Evolutionary conservation across 2,888 invertebrate genomes (phyloP).

Genomic region (Poecilus cupreus): DNA sequence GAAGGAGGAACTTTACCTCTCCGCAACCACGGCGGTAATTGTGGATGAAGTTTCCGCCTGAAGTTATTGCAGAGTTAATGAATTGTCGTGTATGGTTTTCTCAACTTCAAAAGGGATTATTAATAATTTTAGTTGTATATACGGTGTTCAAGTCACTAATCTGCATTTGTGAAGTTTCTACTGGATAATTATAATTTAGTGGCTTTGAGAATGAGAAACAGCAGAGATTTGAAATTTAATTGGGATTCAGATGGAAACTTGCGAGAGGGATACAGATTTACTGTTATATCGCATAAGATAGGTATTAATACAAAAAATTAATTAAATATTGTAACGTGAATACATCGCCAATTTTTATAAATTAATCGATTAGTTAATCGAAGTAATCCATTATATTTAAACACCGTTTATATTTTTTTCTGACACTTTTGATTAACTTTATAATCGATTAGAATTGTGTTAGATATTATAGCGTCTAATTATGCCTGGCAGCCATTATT

Average conservation of each 20-base stretch:
- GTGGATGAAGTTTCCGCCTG: not conserved
- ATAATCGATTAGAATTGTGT: not conserved
- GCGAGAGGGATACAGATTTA: not conserved
- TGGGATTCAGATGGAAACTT: conserved; percentile 28
- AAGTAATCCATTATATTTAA: conserved; percentile 15
- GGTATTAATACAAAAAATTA: not conserved
- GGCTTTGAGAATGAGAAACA: conserved; percentile 28
- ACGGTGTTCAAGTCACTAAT: conserved; percentile 32
- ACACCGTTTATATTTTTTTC: conserved; percentile 1
- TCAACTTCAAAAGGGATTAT: conserved; percentile 36
- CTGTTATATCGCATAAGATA: not conserved
- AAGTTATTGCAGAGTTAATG: conserved; percentile 28
- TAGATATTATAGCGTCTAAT: not conserved
- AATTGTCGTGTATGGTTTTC: conserved; percentile 34
- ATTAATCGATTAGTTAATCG: conserved; percentile 21
- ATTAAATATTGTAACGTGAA: not conserved
- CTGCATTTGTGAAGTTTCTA: conserved; percentile 31
- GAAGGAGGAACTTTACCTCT: too few relatives aligned
- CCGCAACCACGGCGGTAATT: not conserved
- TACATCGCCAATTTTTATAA: not conserved
- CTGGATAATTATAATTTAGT: conserved; percentile 33
- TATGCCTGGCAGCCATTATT: conserved; percentile 9
- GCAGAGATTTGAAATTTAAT: conserved; percentile 33
- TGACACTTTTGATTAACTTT: not conserved
- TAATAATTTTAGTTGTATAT: conserved; percentile 33